Percentiles rank a stretch among this genome's conserved stretches.
Conservation (phyloP, 1,140 invertebrate genomes). For the Zaprionus davidi region DNA sequence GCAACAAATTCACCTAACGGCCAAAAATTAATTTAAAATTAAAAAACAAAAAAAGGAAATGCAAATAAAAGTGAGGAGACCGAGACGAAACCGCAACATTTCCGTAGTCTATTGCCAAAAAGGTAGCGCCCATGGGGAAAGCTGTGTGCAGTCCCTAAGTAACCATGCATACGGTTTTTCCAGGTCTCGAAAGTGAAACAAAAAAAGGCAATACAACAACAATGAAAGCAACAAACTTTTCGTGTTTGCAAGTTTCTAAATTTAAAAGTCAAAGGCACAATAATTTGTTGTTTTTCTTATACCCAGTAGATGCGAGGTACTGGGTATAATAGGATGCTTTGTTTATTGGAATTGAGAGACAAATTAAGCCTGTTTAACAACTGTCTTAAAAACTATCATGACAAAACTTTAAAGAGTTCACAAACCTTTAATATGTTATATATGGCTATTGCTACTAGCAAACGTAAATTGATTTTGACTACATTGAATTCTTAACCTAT, state of each 20-base stretch:
- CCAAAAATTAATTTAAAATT: slow-evolving; percentile 23
- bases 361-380: neutral
- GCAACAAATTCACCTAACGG: slow-evolving; percentile 32
- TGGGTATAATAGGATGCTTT: neutral
- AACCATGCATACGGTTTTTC: slow-evolving; percentile 25
- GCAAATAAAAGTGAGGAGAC: slow-evolving; percentile 46
- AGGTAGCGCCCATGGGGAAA: slow-evolving; percentile 26
- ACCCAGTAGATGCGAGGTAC: neutral
- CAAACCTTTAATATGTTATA: neutral
- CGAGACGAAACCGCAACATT: slow-evolving; percentile 47
- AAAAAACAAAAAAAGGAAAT: slow-evolving; percentile 46
- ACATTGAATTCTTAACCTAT: neutral
- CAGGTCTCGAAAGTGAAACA: slow-evolving; percentile 20
- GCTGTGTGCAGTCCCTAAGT: neutral
- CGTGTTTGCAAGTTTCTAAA: slow-evolving; percentile 64
- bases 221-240: slow-evolving; percentile 44
- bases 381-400: neutral
- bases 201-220: slow-evolving; percentile 14
- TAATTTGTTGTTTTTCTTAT: slow-evolving; percentile 26
- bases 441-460: neutral
- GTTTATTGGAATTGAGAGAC: neutral
- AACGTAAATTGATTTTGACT: neutral
- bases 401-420: neutral
- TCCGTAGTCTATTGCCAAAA: slow-evolving; percentile 72
- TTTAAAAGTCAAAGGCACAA: slow-evolving; percentile 77